Base-by-base conservation (phyloP, 2,888 invertebrate genomes). In the Cinara cedri region DNA sequence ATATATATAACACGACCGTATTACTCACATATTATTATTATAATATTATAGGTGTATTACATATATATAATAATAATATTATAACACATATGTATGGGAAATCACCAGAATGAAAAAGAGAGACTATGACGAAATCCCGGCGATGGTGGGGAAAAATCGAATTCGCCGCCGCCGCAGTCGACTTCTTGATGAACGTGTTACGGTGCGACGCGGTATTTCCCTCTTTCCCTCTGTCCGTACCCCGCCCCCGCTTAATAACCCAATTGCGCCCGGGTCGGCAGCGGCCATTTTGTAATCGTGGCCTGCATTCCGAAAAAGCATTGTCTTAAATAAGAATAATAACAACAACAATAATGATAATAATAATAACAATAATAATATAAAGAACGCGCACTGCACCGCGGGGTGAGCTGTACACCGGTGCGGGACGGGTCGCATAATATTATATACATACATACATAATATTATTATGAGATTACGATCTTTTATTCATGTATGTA, bases 271-370 rank as follows among this genome's bases (percentile, higher is more conserved):
- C 76, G 76, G 57, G 57, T 46, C 57, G 34, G 70, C 44, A n/a
- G 68, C 78, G 68, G 78, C 78, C 78, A 78, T 78, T 78, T 78
- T 78, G 78, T 78, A n/a, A n/a, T 70, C 70, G 68, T 57, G 57
- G 66, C 78, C 68, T 60, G 78, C 78, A 78, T 78, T 78, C 78
- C 78, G 60, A 78, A 78, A n/a, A 78, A 57, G 78, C 78, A 78
- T 78, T 78, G 78, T 78, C 78, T 78, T 78, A 78, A 62, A 74
- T 62, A 49, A 74, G 62, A 65, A 74, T 63, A 75, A 65, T 63
- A 74, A 60, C 6, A 34, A 34, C 6, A 34, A 34, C 34, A 34
- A 34, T 34, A 62, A 74, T 62, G 34, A 74, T 74, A 65, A 74
- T 63, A 75, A 54, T 63, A 74, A 60, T 72, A 62, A 62, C 26